A percentile compares a stretch with the other conserved stretches of the same genome.
Conservation (phyloP, 2,888 invertebrate genomes). For the Horisme vitalbata region DNA sequence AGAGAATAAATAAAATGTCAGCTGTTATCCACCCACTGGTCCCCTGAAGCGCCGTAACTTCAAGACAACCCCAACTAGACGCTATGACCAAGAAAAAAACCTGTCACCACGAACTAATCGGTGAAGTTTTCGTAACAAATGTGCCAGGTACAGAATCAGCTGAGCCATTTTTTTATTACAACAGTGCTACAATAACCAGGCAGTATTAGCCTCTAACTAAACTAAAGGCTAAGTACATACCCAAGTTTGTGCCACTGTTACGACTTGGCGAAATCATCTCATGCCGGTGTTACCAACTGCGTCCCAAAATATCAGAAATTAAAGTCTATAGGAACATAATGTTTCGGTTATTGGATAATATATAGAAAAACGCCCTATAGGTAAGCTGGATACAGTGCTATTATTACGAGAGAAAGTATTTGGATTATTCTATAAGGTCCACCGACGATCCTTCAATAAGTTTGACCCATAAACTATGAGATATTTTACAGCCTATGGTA, state of each 20-base stretch:
- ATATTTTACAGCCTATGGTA: constrained; percentile 17
- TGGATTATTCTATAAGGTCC: constrained; percentile 19
- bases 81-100: too few relatives aligned
- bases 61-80: too few relatives aligned
- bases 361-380: constrained; percentile 40
- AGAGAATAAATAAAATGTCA: not conserved
- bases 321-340: constrained; percentile 52
- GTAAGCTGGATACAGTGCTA: constrained; percentile 38
- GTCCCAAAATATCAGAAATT: constrained; percentile 47
- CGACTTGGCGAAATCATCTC: constrained; percentile 25
- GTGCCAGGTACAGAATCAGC: too few relatives aligned
- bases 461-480: constrained; percentile 18
- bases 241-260: too few relatives aligned
- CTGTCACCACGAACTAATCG: too few relatives aligned
- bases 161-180: too few relatives aligned
- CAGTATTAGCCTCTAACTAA: too few relatives aligned
- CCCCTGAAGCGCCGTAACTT: too few relatives aligned
- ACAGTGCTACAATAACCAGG: too few relatives aligned
- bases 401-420: constrained; percentile 21
- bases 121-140: too few relatives aligned
- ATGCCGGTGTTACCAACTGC: constrained; percentile 37
- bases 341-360: constrained; percentile 38
- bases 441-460: constrained; percentile 10
- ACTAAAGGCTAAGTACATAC: too few relatives aligned
- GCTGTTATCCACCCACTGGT: too few relatives aligned